phyloP scores from a whole-genome alignment of 2,888 invertebrate genomes.

The Scelioninae gen. 2 region DNA sequence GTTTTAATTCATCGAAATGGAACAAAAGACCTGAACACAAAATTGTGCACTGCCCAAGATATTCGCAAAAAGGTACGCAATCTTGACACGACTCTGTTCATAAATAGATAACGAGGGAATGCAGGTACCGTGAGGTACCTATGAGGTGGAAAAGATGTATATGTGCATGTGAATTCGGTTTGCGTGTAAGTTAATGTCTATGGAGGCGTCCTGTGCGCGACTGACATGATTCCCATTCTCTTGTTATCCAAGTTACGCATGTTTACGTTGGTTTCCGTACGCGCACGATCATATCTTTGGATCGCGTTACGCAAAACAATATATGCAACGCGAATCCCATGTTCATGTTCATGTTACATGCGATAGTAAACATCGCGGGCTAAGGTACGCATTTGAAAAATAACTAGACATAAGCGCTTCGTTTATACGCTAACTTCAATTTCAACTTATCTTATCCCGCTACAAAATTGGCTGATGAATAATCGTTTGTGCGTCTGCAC shows the following conservation, averaged over 20 bases:
- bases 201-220: conserved; percentile 63
- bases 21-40: too few relatives aligned
- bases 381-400: conserved; percentile 20
- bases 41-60: conserved; percentile 9
- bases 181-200: conserved; percentile 67
- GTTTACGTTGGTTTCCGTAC: conserved; percentile 18
- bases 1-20: too few relatives aligned
- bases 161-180: conserved; percentile 57
- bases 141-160: conserved; percentile 57
- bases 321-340: conserved; percentile 29
- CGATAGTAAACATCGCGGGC: too few relatives aligned
- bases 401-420: conserved; percentile 19
- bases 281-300: conserved; percentile 23
- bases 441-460: conserved; percentile 22
- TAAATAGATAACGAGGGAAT: conserved; percentile 48
- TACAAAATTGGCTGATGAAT: too few relatives aligned
- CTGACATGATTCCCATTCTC: conserved; percentile 65
- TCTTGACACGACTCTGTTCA: conserved; percentile 49
- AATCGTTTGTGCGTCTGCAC: too few relatives aligned
- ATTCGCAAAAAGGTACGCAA: conserved; percentile 42
- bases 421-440: conserved; percentile 17
- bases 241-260: conserved; percentile 57
- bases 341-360: too few relatives aligned
- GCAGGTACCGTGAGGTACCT: conserved; percentile 26
- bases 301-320: conserved; percentile 43